These are phyloP conservation scores for Musca vetustissima DNA, from an alignment of 1,140 invertebrate species.

Conservation along the genomic window DNA sequence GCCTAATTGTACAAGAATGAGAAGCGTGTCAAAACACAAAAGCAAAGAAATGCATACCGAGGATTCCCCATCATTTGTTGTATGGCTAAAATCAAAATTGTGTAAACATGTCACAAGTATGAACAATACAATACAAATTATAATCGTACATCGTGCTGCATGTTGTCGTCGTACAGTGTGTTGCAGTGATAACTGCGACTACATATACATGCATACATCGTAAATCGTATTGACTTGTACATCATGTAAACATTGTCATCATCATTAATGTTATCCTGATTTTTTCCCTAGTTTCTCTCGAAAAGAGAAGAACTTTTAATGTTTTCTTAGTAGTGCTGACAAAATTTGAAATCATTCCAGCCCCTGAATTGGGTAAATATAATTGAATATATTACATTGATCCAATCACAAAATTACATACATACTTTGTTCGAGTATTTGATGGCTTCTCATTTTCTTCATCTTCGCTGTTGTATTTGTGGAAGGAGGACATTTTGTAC, in stretches of 20 bases:
- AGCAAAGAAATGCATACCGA: no score
- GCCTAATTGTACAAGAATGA: no score
- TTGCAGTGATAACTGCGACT: not conserved
- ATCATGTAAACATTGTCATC: not conserved
- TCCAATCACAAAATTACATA: not conserved
- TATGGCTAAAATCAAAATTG: constrained; percentile 1
- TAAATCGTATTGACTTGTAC: not conserved
- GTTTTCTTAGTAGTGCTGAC: no score
- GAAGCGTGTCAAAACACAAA: no score
- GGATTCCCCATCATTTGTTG: no score
- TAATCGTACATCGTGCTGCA: not conserved
- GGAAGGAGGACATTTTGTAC: no score
- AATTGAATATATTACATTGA: not conserved
- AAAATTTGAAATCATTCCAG: no score
- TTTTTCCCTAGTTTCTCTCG: no score
- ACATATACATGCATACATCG: no score
- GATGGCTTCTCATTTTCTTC: not conserved
- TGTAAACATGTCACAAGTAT: constrained; percentile 9
- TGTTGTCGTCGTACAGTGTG: not conserved
- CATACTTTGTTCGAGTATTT: not conserved
- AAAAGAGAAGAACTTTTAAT: no score
- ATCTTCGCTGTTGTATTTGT: not conserved
- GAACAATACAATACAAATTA: not conserved
- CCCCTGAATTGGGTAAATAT: no score
- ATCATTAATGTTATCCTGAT: no score